phyloP scores from a whole-genome alignment of 2,888 invertebrate genomes.

The Bugulina stolonifera region DNA sequence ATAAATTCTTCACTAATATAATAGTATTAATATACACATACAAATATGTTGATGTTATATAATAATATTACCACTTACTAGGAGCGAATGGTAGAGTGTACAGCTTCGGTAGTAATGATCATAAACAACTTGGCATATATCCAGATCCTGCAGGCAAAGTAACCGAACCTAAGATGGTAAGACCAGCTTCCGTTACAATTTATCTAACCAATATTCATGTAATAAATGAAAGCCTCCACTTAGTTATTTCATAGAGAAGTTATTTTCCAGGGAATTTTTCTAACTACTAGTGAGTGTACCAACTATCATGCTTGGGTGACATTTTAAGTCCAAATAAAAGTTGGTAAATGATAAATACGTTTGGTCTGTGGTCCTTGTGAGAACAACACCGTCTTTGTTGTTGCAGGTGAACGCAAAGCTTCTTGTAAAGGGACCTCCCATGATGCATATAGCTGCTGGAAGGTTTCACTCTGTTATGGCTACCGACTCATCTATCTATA shows the following conservation, averaged over 20 bases:
- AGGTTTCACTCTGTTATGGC: constrained; percentile 68
- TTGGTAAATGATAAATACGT: too few species aligned
- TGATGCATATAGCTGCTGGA: constrained; percentile 62
- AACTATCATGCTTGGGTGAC: too few species aligned
- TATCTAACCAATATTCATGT: too few species aligned
- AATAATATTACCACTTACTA: not conserved
- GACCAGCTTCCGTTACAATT: too few species aligned
- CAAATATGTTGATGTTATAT: not conserved
- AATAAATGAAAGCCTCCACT: too few species aligned
- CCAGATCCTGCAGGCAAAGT: not conserved
- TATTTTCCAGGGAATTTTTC: too few species aligned
- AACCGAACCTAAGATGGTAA: constrained; percentile 16
- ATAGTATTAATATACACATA: too few species aligned
- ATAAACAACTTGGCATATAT: constrained; percentile 60
- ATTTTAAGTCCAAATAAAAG: too few species aligned
- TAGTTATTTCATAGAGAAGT: too few species aligned
- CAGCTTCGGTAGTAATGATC: constrained; percentile 57
- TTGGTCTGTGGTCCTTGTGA: too few species aligned
- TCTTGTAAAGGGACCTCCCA: constrained; percentile 39
- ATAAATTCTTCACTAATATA: too few species aligned
- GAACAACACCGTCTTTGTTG: not conserved
- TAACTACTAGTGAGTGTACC: too few species aligned
- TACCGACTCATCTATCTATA: constrained; percentile 61
- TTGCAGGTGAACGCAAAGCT: constrained; percentile 39
- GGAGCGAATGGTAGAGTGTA: constrained; percentile 60